Base-by-base conservation (phyloP, 2,797 vertebrate genomes). In the Alcedo quadribrachys region DNA sequence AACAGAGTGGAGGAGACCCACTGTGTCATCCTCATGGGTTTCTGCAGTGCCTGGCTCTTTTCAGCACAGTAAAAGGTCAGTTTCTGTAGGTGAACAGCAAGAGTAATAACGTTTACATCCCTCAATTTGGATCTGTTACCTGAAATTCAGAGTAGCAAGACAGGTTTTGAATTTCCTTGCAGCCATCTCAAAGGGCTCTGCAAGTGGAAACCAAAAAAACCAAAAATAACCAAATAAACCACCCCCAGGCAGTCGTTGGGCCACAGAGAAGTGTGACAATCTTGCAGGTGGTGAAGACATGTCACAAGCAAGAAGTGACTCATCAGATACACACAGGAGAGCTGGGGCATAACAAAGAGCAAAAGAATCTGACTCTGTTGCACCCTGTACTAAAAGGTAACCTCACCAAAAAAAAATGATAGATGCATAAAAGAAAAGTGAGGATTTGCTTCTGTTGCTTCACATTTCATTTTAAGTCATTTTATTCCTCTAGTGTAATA, bases 121-220 rank as follows among this genome's bases (percentile, higher is more conserved):
- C 73, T 77, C 84, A 93, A 12, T 89, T 91, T 19, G 58, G 73
- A 78, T 85, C 77, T 91, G 80, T 88, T 92, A 66, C 55, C 87
- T 92, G 87, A 85, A 92, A 75, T 93, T 86, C 78, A 88, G 81
- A 95, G 69, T 35, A 92, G 80, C 58, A 93, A 35, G 66, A 81
- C 45, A 81, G 22, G 58, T 90, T 91, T 33, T 33, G 63, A 88
- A 89, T 83, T 94, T 94, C 57, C 83, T 84, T 94, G 58, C 79
- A 82, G 48, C 61, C 37, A 81, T 77, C 75, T 83, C 84, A 93
- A 88, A 79, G 80, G 87, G 81, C 54, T 70, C 68, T 75, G 51
- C 21, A 32, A 92, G 30, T 40, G 35, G 21, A 40, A 37, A 76
- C 85, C 62, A 3, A 12, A 5, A 7, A n/a, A 67, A 79, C 89